Base-by-base conservation (phyloP, 2,113 vertebrate species). In the Tiliqua scincoides region DNA sequence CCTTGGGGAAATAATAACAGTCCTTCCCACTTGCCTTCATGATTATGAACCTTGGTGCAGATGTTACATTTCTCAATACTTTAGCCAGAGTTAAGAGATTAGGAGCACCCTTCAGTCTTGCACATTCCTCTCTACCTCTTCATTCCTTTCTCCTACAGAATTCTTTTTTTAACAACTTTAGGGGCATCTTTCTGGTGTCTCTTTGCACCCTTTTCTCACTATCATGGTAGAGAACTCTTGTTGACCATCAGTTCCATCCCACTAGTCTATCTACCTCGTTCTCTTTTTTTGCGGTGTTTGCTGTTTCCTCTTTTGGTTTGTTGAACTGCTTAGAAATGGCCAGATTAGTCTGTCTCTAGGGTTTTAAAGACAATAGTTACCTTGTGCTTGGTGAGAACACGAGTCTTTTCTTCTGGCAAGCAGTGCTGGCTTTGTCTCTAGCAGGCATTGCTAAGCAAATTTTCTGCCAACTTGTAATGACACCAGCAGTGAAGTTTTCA, bases 81-180 rank as follows among this genome's bases (percentile, higher is more conserved):
- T 32, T 32, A n/a, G n/a, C 67, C 67, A 32, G 21, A 52, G 23
- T 72, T 57, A 59, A 59, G 35, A 40, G 20, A 10, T 30, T 30
- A 35, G 18, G 80, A 71, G 14, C 72, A 7, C 35, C 54, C 43
- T 35, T 83, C 52, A 35, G 12, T 14, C 20, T 74, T 23, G 30
- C 30, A 32, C 21, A 72, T 18, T 25, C 40, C 30, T 23, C n/a
- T 25, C 3, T 15, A 57, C 37, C 40, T 85, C 11, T 67, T 59
- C 9, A 15, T 30, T 3, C 21, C 17, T 61, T 3, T 14, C 37
- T 7, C 20, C 12, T 8, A 20, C 14, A 52, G 12, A 43, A 21
- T 40, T 54, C 23, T 35, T 84, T 77, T 62, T 79, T 86, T 73
- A 65, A 17, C n/a, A 86, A 80, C 14, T 59, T 73, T 65, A n/a